Evolutionary conservation across 2,888 invertebrate species (phyloP).

Genomic region (Ochropleura leucogaster): DNA sequence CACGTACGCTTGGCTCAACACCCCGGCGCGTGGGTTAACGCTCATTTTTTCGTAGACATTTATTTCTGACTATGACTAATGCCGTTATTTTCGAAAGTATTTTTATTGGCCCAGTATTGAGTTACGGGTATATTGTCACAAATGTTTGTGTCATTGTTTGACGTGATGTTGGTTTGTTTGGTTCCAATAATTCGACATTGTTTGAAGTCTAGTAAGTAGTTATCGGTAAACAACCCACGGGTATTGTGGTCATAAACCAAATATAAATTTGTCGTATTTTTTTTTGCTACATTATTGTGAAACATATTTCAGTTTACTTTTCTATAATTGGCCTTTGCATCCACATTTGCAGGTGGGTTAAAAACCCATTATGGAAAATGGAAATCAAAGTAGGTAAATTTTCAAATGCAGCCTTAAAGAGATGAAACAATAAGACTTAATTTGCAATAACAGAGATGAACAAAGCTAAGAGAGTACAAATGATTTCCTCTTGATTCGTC

Average conservation of each 20-base stretch:
- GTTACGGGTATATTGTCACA: conserved; percentile 78
- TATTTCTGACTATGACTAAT: conserved; percentile 86
- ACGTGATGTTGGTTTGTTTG: conserved; percentile 62
- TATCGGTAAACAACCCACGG: conserved; percentile 18
- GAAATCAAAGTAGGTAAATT: not conserved
- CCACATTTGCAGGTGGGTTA: not conserved
- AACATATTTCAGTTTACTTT: not conserved
- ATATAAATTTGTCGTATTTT: conserved; percentile 8
- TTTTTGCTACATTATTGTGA: not conserved
- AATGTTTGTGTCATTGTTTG: conserved; percentile 71
- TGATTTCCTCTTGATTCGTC: not conserved
- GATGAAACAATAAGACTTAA: not conserved
- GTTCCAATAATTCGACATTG: conserved; percentile 35
- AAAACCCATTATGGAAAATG: not conserved
- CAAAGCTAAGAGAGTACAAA: not conserved
- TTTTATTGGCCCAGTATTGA: conserved; percentile 82
- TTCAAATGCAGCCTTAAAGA: not conserved
- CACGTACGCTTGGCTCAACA: conserved; percentile 75
- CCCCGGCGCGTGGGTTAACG: conserved; percentile 77
- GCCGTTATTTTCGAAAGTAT: conserved; percentile 81
- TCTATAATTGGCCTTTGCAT: not conserved
- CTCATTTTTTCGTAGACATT: conserved; percentile 78
- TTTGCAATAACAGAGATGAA: not conserved
- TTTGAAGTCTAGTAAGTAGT: conserved; percentile 25
- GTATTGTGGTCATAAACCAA: not conserved